Evolutionary conservation across 2,888 invertebrate species (phyloP), one percentile per base, ranked within the genome.

Genomic region (Clusia tigrina): DNA sequence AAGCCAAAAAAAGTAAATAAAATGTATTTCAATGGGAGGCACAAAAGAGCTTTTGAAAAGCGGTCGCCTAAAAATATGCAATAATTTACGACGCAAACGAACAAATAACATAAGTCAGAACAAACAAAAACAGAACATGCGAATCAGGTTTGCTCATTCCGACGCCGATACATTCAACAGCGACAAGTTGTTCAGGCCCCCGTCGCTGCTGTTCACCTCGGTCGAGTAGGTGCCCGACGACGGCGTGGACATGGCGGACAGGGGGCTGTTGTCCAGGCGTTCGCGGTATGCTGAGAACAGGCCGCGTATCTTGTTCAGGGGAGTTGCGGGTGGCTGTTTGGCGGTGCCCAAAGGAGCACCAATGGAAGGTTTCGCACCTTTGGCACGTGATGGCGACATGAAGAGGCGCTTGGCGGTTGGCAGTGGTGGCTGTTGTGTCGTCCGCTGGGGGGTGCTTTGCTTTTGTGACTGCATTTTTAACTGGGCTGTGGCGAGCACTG

Each of bases 231-330:
- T n/a, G 32, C 12, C 12, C 32, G 62, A 26, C 10, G 63, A 20
- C 53, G 69, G 58, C 46, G 65, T 25, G 32, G 68, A 54, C 37
- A 63, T 51, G 9, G 37, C 20, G 12, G 58, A 53, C 48, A 67
- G 57, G 12, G 67, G 66, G 58, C 65, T 67, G 52, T n/a, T 66
- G 15, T 69, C 56, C 2, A 62, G 20, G 2, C 52, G 3, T 54
- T 76, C 73, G 24, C 79, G 74, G 32, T 74, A 78, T 48, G 71
- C 70, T 54, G 68, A 71, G 26, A 79, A 78, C 2, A 76, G 62
- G 3, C 77, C 78, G 15, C 69, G 72, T 62, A 71, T 17, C 62
- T 76, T 78, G 62, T 72, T 72, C 2, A 69, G 48, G 6, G 79
- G 78, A 25, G 77, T 75, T 51, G 69, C 63, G 58, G 68, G 72